Conservation (phyloP, 2,888 invertebrate genomes). For the Drosophila rellima region DNA sequence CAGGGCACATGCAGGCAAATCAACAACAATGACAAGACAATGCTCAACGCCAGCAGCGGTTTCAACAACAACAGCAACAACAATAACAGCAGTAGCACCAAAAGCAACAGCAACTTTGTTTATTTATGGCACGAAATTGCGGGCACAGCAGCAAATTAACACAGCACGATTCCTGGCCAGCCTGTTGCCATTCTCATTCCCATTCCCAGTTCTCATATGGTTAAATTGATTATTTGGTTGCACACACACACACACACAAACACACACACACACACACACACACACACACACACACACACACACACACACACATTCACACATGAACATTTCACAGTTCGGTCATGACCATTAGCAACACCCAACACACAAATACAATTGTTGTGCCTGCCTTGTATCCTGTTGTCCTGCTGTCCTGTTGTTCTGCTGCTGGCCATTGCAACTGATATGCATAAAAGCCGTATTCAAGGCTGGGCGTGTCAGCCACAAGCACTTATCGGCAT, state of each 20-base stretch:
- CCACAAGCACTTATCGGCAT: conserved; percentile 71
- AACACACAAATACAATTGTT: conserved; percentile 33
- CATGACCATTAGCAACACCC: conserved; percentile 53
- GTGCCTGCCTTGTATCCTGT: neutral
- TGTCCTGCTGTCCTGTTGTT: conserved; percentile 18
- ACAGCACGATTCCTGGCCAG: conserved; percentile 65
- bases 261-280: conserved; percentile 9
- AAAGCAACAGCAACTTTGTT: conserved; percentile 44
- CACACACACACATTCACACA: conserved; percentile 6
- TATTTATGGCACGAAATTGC: conserved; percentile 77
- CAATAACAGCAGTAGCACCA: conserved; percentile 12
- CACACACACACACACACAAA: conserved; percentile 8
- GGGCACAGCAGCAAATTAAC: conserved; percentile 79
- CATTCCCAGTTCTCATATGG: conserved; percentile 29
- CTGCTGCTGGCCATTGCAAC: conserved; percentile 25
- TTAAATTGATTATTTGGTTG: too few species aligned
- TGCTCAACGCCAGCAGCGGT: conserved; percentile 15
- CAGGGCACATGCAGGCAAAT: conserved; percentile 8
- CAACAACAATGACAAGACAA: conserved; percentile 24
- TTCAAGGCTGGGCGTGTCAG: conserved; percentile 60
- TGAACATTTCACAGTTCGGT: conserved; percentile 34
- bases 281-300: conserved; percentile 7
- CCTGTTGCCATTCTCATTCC: conserved; percentile 64
- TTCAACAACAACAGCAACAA: conserved; percentile 17
- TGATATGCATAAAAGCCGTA: conserved; percentile 57